Base-by-base conservation (phyloP, 2,888 invertebrate genomes). In the Hermaeophaga mercurialis region DNA sequence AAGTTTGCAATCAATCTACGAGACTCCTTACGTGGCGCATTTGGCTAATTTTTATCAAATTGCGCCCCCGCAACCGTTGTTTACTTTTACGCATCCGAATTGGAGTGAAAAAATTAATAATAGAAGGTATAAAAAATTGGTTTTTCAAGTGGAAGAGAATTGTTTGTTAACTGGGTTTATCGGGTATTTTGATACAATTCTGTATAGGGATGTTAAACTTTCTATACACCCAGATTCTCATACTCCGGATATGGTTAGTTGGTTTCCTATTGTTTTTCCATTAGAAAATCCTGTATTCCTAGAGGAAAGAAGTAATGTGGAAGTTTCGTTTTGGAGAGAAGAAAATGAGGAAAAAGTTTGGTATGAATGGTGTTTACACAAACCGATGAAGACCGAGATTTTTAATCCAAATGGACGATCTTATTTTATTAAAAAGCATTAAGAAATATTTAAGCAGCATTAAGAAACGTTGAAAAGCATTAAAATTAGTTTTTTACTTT, bases 241-340 rank as follows among this genome's bases (percentile, higher is more conserved):
- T 75, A 94, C 96, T 14, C 82, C 84, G 1, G 93, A 92, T 66
- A 94, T 99, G 94, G 91, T 95, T 71, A 95, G 95, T 60, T 99
- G 99, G 99, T 99, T 98, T 76, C 96, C 98, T 4, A 91, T 96
- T 63, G 91, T 91, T 69, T 95, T 98, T 73, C 97, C 98, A 6
- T 84, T 63, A 34, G 50, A 54, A 89, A 87, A 86, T 47, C 92
- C 93, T 0, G 71, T 94, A 45, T 82, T 87, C 58, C 76, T 96
- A 1, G 83, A 82, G 50, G 84, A 83, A 54, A 90, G 87, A 1
- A 86, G 90, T 54, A 79, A 79, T 41, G 83, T 97, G 22, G 85
- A 84, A 56, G 85, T 94, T 1, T 86, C 90, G 61, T 94, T 96
- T 72, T 96, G 96, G 96, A 82, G 97, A 22, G 84, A 88, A 61